A percentile compares a stretch with the other conserved stretches of the same genome.
Conservation (phyloP, 2,797 vertebrate genomes). For the Australoheros facetus region DNA sequence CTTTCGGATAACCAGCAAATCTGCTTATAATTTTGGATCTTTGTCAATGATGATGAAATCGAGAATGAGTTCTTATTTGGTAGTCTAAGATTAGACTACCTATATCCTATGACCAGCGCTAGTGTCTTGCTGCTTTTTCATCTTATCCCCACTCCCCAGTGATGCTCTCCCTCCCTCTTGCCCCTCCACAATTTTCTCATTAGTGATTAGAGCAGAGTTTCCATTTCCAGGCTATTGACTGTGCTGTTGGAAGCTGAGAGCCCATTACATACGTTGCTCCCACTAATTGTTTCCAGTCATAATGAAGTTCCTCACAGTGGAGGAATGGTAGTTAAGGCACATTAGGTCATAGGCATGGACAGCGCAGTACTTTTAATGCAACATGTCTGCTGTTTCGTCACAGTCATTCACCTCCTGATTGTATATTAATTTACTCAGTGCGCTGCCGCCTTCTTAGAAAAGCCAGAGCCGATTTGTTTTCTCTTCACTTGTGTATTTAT, state of each 20-base stretch:
- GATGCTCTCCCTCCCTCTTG: slow-evolving; percentile 54
- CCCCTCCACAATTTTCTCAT: slow-evolving; percentile 78
- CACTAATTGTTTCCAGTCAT: slow-evolving; percentile 82
- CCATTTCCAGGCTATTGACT: slow-evolving; percentile 83
- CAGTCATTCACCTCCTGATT: slow-evolving; percentile 30
- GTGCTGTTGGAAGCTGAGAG: slow-evolving; percentile 77
- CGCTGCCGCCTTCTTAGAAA: not conserved
- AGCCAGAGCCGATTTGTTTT: slow-evolving; percentile 35
- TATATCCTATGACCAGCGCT: slow-evolving; percentile 46
- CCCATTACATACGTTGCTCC: slow-evolving; percentile 77
- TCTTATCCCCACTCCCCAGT: slow-evolving; percentile 59
- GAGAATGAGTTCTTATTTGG: slow-evolving; percentile 48
- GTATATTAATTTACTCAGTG: slow-evolving; percentile 46
- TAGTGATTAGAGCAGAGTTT: slow-evolving; percentile 82
- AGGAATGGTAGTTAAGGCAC: slow-evolving; percentile 72
- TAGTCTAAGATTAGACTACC: slow-evolving; percentile 36
- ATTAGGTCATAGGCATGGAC: slow-evolving; percentile 64
- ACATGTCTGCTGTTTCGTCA: slow-evolving; percentile 55
- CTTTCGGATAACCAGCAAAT: slow-evolving; percentile 59
- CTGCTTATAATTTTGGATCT: slow-evolving; percentile 50
- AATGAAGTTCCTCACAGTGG: slow-evolving; percentile 80
- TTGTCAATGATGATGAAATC: slow-evolving; percentile 39
- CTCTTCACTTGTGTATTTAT: slow-evolving; percentile 19
- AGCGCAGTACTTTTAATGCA: slow-evolving; percentile 54
- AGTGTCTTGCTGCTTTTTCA: slow-evolving; percentile 51